Base-by-base conservation (phyloP, 1,140 invertebrate species). In the Linepithema humile region DNA sequence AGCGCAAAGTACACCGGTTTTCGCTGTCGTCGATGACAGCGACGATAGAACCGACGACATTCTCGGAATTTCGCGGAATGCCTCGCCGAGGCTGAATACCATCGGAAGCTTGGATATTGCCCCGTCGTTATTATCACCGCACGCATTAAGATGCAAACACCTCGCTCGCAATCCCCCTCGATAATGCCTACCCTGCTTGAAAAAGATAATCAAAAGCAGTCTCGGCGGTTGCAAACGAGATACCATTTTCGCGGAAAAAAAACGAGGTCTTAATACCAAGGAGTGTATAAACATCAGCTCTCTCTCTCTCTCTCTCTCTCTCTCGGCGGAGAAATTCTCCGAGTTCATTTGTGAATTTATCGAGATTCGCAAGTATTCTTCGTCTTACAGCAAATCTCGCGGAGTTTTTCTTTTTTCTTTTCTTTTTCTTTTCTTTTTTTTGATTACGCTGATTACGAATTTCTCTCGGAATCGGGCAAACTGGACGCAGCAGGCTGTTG, bases 11-110 rank as follows among this genome's bases (percentile, higher is more conserved):
- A 50, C 10, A 50, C 5, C n/a, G 26, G 26, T 12, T 32, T 3
- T 6, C 26, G 12, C 0, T 55, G 35, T 23, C 75, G 35, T 9
- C 38, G 64, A 55, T 55, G 64, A 40, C 62, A 62, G 20, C 32
- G 45, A 12, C 32, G 60, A 67, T 12, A 15, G 45, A 67, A 53
- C 7, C 60, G 23, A 69, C 64, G 75, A 55, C 38, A 80, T 80
- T 70, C 75, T 80, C 70, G 64, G 64, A 69, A 80, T 80, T 70
- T 80, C 62, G 35, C 26, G 64, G 48, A 55, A 80, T 55, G 38
- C 35, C n/a, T 50, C 50, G 15, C n/a, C 48, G 35, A 29, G 23
- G 32, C 23, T n/a, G 60, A 23, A 35, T 43, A 77, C 65, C 53
- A 77, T 53, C 62, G 23, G 10, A 40, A 67, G 23, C 62, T 65